Percentiles rank a stretch among this genome's conserved stretches.
Evolutionary conservation across 2,797 vertebrate genomes (phyloP).

Genomic region (Peromyscus nudipes): DNA sequence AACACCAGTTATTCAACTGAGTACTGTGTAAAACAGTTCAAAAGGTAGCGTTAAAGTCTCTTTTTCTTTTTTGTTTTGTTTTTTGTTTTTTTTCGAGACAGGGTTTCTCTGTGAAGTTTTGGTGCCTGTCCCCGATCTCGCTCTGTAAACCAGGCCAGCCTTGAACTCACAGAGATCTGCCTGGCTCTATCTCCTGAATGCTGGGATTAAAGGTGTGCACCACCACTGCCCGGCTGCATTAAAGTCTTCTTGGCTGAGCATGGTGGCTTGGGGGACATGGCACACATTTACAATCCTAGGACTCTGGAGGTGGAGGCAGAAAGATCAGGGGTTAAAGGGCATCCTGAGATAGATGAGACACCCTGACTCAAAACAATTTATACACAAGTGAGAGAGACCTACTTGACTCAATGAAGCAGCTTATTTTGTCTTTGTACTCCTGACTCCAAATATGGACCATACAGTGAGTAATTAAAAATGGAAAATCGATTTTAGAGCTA

Average conservation of each 20-base stretch:
- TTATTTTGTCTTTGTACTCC: neutral
- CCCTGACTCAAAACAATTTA: neutral
- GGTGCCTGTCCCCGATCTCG: too few relatives aligned
- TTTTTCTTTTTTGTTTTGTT: too few relatives aligned
- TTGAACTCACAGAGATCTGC: too few relatives aligned
- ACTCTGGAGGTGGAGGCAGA: neutral
- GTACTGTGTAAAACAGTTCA: neutral
- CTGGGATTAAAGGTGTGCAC: too few relatives aligned
- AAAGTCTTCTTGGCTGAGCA: neutral
- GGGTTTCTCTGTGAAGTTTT: too few relatives aligned
- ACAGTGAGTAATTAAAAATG: neutral
- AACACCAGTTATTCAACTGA: neutral
- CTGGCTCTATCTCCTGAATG: too few relatives aligned
- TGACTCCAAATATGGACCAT: neutral
- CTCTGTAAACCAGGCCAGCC: too few relatives aligned
- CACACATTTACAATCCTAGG: neutral
- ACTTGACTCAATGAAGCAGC: neutral
- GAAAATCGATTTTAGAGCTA: conserved; percentile 5
- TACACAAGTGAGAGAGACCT: neutral
- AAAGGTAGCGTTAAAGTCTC: neutral
- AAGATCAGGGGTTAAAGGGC: neutral
- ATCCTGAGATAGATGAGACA: neutral
- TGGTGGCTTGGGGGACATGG: neutral
- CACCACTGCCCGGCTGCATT: too few relatives aligned
- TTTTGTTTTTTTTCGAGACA: too few relatives aligned